Conservation (phyloP, 1,140 invertebrate species). For the Drosophila arawakana region DNA sequence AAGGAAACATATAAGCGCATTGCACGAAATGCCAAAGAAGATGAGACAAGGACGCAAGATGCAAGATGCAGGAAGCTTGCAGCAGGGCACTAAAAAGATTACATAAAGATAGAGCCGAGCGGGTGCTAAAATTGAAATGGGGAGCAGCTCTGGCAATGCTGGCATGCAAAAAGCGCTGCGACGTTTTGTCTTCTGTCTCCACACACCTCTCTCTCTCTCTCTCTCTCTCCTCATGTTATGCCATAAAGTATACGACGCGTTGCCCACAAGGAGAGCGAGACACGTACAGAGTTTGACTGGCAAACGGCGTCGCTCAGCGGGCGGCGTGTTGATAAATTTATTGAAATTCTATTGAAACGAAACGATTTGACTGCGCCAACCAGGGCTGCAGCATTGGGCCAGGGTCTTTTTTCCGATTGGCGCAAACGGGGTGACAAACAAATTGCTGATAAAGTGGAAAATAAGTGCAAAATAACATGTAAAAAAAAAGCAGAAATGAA, state of each 20-base stretch:
- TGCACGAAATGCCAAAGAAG: slow-evolving; percentile 59
- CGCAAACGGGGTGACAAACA: slow-evolving; percentile 33
- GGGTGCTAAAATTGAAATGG: slow-evolving; percentile 79
- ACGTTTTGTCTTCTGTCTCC: background rate
- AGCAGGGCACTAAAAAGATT: slow-evolving; percentile 73
- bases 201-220: background rate
- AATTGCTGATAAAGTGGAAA: slow-evolving; percentile 81
- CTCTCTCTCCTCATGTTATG: slow-evolving; percentile 6
- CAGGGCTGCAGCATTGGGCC: background rate
- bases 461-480: slow-evolving; percentile 64
- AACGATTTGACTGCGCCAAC: slow-evolving; percentile 75
- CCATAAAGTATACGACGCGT: slow-evolving; percentile 72
- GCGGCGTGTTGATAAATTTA: slow-evolving; percentile 79
- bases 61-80: slow-evolving; percentile 41
- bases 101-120: slow-evolving; percentile 72
- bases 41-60: slow-evolving; percentile 31
- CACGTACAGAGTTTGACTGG: slow-evolving; percentile 24
- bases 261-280: slow-evolving; percentile 34
- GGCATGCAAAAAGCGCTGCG: slow-evolving; percentile 61
- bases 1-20: slow-evolving; percentile 80
- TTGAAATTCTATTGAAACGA: slow-evolving; percentile 83
- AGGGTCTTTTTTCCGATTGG: background rate
- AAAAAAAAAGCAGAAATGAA: background rate
- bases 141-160: slow-evolving; percentile 46
- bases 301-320: slow-evolving; percentile 33